A percentile compares a stretch with the other conserved stretches of the same genome.
Evolutionary conservation across 35 echinoderm and acorn worm species (phyloP).

Genomic region (Patiria miniata): DNA sequence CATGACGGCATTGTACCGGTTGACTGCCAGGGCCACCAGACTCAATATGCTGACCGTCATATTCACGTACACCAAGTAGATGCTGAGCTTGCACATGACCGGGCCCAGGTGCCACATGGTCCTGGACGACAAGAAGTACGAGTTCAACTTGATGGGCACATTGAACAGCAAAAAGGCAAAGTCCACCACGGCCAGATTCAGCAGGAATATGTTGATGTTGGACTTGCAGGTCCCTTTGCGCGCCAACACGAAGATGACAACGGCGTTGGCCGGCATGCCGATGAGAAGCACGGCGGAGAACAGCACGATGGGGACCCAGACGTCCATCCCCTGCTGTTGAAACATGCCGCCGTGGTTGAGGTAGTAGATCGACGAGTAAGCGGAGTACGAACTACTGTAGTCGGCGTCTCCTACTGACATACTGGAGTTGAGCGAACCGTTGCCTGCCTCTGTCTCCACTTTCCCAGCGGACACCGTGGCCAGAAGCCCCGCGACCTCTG

Average conservation of each 20-base stretch:
- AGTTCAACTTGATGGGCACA: conserved; percentile 48
- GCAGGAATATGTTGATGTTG: conserved; percentile 68
- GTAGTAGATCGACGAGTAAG: neutral
- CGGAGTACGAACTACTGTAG: neutral
- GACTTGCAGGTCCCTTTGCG: conserved; percentile 35
- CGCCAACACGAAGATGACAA: conserved; percentile 69
- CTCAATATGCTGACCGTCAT: conserved; percentile 69
- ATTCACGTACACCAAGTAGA: conserved; percentile 61
- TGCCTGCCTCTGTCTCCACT: neutral
- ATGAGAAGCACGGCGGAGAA: conserved; percentile 58
- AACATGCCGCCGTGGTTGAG: neutral
- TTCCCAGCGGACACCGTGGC: neutral
- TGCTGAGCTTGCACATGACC: conserved; percentile 54
- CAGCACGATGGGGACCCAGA: conserved; percentile 47
- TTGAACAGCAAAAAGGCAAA: conserved; percentile 55
- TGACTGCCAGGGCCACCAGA: conserved; percentile 61
- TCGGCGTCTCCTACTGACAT: conserved; percentile 1
- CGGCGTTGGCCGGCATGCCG: conserved; percentile 64
- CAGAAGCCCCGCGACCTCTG: neutral
- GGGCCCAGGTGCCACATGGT: neutral
- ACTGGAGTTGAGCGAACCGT: neutral
- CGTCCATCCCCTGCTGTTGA: neutral
- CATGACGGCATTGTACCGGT: conserved; percentile 76
- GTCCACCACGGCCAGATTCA: conserved; percentile 74
- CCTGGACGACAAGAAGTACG: conserved; percentile 15